Percentiles rank a stretch among this genome's conserved stretches.
Evolutionary conservation across 2,797 vertebrate genomes (phyloP).

Genomic region (Enteromius treurensis): DNA sequence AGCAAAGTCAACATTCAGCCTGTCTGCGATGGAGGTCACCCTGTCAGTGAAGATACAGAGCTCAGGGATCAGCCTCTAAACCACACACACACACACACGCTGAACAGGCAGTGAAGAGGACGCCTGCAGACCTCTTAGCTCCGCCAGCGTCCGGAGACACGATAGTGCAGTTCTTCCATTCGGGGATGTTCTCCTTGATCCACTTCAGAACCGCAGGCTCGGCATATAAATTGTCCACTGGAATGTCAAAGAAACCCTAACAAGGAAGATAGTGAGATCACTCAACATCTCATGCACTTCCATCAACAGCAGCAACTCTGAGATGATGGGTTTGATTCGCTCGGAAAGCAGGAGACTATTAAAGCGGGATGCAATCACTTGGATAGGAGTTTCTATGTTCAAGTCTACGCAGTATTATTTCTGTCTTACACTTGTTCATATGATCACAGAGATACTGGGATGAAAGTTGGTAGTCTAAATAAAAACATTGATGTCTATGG

Average conservation of each 20-base stretch:
- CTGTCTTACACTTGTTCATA: too few species aligned
- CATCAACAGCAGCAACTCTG: too few species aligned
- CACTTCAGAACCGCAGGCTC: conserved; percentile 98
- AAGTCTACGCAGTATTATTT: too few species aligned
- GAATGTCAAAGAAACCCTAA: conserved; percentile 98
- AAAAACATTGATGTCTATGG: too few species aligned
- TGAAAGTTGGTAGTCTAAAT: too few species aligned
- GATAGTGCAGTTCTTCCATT: conserved; percentile 96
- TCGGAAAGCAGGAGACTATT: too few species aligned
- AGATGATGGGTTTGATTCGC: too few species aligned
- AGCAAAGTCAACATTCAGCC: conserved; percentile 98
- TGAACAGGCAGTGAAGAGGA: background rate
- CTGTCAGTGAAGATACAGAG: conserved; percentile 70
- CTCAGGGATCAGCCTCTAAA: conserved; percentile 9
- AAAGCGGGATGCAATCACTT: too few species aligned
- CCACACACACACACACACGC: background rate
- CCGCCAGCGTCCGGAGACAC: conserved; percentile 98
- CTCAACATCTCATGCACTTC: too few species aligned
- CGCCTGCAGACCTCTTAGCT: conserved; percentile 88
- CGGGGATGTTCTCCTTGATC: conserved; percentile 95
- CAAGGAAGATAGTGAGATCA: background rate
- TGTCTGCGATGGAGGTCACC: conserved; percentile 97
- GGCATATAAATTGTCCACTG: conserved; percentile 96
- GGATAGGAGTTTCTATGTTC: too few species aligned
- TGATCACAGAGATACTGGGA: too few species aligned